Evolutionary conservation across 2,888 invertebrate species (phyloP).

Genomic region (Nysson spinosus): DNA sequence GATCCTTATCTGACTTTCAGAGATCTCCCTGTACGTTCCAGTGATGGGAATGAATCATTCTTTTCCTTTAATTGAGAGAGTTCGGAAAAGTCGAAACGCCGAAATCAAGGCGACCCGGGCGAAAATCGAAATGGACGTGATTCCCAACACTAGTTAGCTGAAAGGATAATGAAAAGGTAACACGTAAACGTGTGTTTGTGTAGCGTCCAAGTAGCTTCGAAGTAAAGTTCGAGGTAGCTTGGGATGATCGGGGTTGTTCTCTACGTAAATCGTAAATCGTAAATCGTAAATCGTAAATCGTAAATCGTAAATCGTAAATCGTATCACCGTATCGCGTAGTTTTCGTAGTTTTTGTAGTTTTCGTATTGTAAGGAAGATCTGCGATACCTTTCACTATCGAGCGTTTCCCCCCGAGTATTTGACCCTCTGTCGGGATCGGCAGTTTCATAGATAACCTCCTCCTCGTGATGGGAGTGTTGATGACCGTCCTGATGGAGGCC

Average conservation of each 20-base stretch:
- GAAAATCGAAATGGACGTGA: not conserved
- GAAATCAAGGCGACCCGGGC: not conserved
- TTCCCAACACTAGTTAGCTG: slow-evolving; percentile 17
- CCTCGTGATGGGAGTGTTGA: slow-evolving; percentile 83
- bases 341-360: too few relatives aligned
- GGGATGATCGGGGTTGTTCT: too few relatives aligned
- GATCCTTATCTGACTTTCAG: slow-evolving; percentile 55
- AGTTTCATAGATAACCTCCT: slow-evolving; percentile 92
- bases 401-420: slow-evolving; percentile 88
- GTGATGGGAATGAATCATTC: slow-evolving; percentile 14
- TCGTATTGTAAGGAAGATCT: slow-evolving; percentile 66
- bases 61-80: not conserved
- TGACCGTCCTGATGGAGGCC: slow-evolving; percentile 79
- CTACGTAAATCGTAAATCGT: too few relatives aligned
- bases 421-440: slow-evolving; percentile 85
- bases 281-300: too few relatives aligned
- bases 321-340: too few relatives aligned
- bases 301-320: too few relatives aligned
- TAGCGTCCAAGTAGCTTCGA: too few relatives aligned
- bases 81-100: not conserved
- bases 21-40: slow-evolving; percentile 14
- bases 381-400: slow-evolving; percentile 91
- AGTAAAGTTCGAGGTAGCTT: too few relatives aligned
- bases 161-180: too few relatives aligned
- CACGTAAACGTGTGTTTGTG: too few relatives aligned